phyloP scores from a whole-genome alignment of 2,888 invertebrate species.

The Sussaba pulchella region DNA sequence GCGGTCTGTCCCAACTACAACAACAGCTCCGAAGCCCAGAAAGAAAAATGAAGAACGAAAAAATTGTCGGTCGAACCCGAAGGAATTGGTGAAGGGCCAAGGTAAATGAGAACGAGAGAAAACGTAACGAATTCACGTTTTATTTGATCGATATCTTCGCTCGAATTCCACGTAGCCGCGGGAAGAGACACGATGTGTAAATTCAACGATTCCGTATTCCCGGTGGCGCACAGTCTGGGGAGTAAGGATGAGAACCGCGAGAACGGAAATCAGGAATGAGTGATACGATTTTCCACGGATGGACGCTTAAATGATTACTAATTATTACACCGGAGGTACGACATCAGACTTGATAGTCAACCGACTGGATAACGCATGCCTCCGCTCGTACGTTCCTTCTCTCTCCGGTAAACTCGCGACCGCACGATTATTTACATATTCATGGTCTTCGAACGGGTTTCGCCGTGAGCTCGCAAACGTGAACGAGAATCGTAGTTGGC shows the following conservation, averaged over 20 bases:
- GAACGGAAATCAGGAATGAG: constrained; percentile 50
- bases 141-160: too few species aligned
- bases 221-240: background rate
- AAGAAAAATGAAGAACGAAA: constrained; percentile 1
- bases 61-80: background rate
- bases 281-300: constrained; percentile 65
- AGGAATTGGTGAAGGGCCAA: background rate
- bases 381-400: constrained; percentile 42
- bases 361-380: constrained; percentile 68
- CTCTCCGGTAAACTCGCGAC: constrained; percentile 42
- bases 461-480: constrained; percentile 23
- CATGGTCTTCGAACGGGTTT: constrained; percentile 50
- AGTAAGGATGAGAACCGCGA: constrained; percentile 36
- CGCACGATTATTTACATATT: constrained; percentile 66
- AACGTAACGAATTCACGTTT: background rate
- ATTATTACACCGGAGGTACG: constrained; percentile 61
- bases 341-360: constrained; percentile 65
- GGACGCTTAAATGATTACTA: constrained; percentile 68
- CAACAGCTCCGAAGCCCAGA: constrained; percentile 21
- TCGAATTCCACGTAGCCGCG: too few species aligned
- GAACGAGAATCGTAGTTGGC: constrained; percentile 28
- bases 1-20: constrained; percentile 30
- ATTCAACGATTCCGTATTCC: too few species aligned
- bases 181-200: too few species aligned
- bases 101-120: background rate